Percentiles rank a stretch among this genome's conserved stretches.
These are phyloP conservation scores for Virgularia gustaviana DNA, from an alignment of 92 coral and sea anemone species.

Conservation along the genomic window DNA sequence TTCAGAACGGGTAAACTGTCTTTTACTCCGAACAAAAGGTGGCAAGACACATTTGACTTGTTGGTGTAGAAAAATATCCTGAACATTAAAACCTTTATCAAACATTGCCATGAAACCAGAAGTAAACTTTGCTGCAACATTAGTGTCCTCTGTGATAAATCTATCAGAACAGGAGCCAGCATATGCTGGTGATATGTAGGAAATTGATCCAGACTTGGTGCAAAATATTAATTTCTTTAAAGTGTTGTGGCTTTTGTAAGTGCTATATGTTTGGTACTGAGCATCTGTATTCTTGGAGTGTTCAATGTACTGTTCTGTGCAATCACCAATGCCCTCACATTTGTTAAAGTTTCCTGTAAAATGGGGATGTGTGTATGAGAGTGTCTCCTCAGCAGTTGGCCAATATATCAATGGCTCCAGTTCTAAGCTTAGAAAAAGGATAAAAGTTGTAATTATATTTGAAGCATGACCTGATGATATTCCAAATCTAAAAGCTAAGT, in stretches of 20 bases:
- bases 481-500: conserved; percentile 43
- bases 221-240: conserved; percentile 39
- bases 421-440: conserved; percentile 51
- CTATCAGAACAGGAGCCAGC: conserved; percentile 45
- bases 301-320: conserved; percentile 49
- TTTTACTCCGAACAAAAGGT: too few species aligned
- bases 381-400: conserved; percentile 47
- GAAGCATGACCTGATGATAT: conserved; percentile 39
- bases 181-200: conserved; percentile 48
- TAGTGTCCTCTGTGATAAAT: conserved; percentile 35
- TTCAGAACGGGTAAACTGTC: too few species aligned
- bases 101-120: conserved; percentile 40
- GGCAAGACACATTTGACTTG: conserved; percentile 51
- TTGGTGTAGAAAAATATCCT: conserved; percentile 38
- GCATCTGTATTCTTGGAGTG: conserved; percentile 48
- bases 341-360: conserved; percentile 42
- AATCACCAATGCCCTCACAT: conserved; percentile 52
- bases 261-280: conserved; percentile 39
- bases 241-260: conserved; percentile 54
- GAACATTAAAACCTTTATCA: too few species aligned
- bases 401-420: conserved; percentile 50
- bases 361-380: conserved; percentile 39
- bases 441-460: conserved; percentile 45
- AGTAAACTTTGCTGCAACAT: conserved; percentile 37
- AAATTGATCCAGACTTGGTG: conserved; percentile 43